Evolutionary conservation across 2,888 invertebrate genomes (phyloP), one percentile per base, ranked within the genome.

Genomic region (Diarsia brunnea): DNA sequence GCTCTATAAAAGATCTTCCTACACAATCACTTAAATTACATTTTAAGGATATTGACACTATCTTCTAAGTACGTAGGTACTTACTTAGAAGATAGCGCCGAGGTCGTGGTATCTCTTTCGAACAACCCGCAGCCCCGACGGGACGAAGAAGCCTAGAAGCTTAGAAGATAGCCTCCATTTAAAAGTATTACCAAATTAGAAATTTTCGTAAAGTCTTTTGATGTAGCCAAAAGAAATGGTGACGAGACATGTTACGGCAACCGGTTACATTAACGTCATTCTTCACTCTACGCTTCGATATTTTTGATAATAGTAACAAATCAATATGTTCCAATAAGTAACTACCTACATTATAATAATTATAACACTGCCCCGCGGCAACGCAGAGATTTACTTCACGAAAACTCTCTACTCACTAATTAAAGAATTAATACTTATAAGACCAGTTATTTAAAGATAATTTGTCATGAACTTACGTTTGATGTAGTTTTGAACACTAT

Each of bases 261-360:
- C 84, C 69, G 83, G 83, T 81, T 81, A 11, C 27, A n/a, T 63
- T 78, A 69, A 73, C 83, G 73, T 78, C 79, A 83, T 67, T 49
- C 55, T 79, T 83, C 61, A 78, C 67, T 81, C 31, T 45, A 66
- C 53, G 66, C 55, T 71, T 55, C 24, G 47, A 63, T 82, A 73
- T 55, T 60, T 82, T 45, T 58, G 73, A 82, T 81, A 66, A 71
- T 60, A 77, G 77, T 82, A 73, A 84, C 70, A 84, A 84, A 74
- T 79, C 70, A 74, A 79, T 72, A 69, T 61, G 64, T 58, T 61
- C 61, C 43, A 58, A 71, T 69, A 79, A 38, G 47, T 70, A 70
- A 77, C 38, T 27, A 77, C 51, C 63, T 68, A 70, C 31, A 76
- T 82, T 49, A 69, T 72, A 78, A 79, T 69, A 53, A 83, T 69